These are phyloP conservation scores for Musca vetustissima DNA, from an alignment of 1,140 invertebrate species.

Conservation along the genomic window DNA sequence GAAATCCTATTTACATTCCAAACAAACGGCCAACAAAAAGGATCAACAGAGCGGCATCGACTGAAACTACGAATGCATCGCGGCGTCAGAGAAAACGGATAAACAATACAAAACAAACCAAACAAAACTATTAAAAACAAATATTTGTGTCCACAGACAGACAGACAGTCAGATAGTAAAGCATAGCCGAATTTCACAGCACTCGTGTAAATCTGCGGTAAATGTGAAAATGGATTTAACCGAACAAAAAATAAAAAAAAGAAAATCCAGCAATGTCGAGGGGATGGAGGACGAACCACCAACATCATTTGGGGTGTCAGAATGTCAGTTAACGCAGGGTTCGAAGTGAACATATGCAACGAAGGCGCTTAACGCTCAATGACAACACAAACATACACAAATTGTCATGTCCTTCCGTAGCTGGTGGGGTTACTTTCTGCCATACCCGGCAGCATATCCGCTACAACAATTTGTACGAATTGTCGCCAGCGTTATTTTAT, in stretches of 20 bases:
- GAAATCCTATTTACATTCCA: conserved; percentile 56
- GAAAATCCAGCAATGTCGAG: conserved; percentile 26
- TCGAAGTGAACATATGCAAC: conserved; percentile 52
- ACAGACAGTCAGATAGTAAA: not conserved
- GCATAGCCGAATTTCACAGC: not conserved
- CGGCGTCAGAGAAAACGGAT: not conserved
- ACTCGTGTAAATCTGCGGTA: no score
- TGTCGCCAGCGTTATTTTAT: conserved; percentile 48
- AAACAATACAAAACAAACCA: conserved; percentile 29
- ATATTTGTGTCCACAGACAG: conserved; percentile 42
- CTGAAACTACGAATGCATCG: not conserved
- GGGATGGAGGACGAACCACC: conserved; percentile 29
- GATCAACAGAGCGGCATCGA: not conserved
- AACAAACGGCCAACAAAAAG: conserved; percentile 30
- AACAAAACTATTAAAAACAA: conserved; percentile 54
- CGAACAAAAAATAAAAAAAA: no score
- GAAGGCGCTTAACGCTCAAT: conserved; percentile 12
- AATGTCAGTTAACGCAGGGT: not conserved
- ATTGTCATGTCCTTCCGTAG: not conserved
- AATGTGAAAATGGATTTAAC: no score
- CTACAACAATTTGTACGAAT: conserved; percentile 55
- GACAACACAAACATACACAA: conserved; percentile 23
- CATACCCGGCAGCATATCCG: conserved; percentile 50
- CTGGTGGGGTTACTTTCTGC: not conserved
- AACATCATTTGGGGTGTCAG: conserved; percentile 15